phyloP scores from a whole-genome alignment of 2,797 vertebrate species.

The Mormyrus proboscirostris region DNA sequence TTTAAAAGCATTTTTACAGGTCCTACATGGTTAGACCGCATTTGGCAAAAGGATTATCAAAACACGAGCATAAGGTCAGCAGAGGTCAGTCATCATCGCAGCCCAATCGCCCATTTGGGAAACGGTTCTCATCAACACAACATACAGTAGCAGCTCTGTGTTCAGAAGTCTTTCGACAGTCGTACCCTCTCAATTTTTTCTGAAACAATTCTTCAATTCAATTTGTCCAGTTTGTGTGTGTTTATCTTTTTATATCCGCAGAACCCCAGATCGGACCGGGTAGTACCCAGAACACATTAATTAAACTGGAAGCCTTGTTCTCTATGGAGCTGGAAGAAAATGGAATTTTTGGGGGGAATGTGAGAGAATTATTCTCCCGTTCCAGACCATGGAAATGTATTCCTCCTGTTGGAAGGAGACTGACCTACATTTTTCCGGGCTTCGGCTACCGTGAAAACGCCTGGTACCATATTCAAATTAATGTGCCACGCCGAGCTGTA shows the following conservation, averaged over 20 bases:
- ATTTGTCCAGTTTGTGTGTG: not conserved
- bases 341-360: not conserved
- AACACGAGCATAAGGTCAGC: not conserved
- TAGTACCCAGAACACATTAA: not conserved
- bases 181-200: not conserved
- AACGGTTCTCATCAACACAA: not conserved
- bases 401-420: conserved; percentile 35
- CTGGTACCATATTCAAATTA: conserved; percentile 33
- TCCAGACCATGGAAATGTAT: conserved; percentile 15
- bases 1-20: not conserved
- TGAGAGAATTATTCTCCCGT: not conserved
- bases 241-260: not conserved
- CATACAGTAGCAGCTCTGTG: not conserved
- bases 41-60: not conserved
- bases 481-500: conserved; percentile 33
- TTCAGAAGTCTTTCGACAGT: not conserved
- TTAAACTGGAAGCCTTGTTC: not conserved
- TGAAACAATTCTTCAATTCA: not conserved
- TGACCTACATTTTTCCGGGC: conserved; percentile 32
- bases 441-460: conserved; percentile 39
- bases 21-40: not conserved
- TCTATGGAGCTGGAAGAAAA: not conserved
- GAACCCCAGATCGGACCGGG: not conserved
- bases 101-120: not conserved
- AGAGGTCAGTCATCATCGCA: not conserved